A percentile compares a stretch with the other conserved stretches of the same genome.
phyloP scores from a whole-genome alignment of 2,113 vertebrate species.

The Stigmatopora nigra region DNA sequence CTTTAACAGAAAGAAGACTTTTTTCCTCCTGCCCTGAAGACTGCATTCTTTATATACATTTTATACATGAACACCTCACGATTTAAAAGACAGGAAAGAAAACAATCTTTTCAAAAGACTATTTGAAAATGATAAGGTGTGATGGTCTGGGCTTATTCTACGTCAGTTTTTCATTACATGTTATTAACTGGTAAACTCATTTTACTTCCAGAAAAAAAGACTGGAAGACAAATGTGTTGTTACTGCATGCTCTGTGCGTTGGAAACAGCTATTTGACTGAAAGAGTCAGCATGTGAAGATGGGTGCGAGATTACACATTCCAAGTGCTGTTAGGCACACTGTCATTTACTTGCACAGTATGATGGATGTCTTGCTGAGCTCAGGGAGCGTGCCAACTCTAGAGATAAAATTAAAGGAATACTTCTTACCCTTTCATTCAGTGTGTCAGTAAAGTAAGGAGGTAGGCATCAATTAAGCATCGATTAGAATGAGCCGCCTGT shows the following conservation, averaged over 20 bases:
- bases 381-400: constrained; percentile 19
- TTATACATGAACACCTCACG: constrained; percentile 37
- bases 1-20: constrained; percentile 41
- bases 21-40: constrained; percentile 29
- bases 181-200: not conserved
- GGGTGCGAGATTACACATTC: constrained; percentile 28
- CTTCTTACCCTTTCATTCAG: constrained; percentile 17
- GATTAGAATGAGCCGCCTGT: constrained; percentile 19
- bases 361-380: constrained; percentile 38
- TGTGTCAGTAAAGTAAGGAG: constrained; percentile 24
- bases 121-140: not conserved
- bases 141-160: not conserved
- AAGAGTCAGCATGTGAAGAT: constrained; percentile 24
- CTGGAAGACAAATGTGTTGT: not conserved
- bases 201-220: not conserved
- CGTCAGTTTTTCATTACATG: not conserved
- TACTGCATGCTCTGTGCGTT: constrained; percentile 19
- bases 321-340: constrained; percentile 34
- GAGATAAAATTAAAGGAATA: constrained; percentile 26
- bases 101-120: constrained; percentile 7
- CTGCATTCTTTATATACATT: constrained; percentile 37
- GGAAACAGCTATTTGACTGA: constrained; percentile 16
- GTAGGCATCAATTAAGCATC: constrained; percentile 21
- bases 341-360: constrained; percentile 48
- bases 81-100: constrained; percentile 30